These are phyloP conservation scores for Macrostomum lignano DNA, from an alignment of 1,140 invertebrate species.

Conservation along the genomic window DNA sequence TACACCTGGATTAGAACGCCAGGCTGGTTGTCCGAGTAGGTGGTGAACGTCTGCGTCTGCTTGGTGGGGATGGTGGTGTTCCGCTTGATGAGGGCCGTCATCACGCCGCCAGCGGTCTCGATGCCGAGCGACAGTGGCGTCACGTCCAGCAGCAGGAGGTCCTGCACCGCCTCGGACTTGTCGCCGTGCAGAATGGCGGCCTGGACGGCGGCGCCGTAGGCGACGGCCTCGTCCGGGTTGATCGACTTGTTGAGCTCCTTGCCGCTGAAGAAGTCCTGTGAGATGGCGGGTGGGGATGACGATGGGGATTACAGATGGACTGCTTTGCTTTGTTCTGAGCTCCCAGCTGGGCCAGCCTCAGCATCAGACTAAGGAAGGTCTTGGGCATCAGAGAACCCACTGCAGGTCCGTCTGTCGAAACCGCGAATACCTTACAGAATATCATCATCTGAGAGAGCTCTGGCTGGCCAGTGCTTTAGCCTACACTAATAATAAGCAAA, in stretches of 20 bases:
- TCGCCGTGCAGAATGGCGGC: slow-evolving; percentile 59
- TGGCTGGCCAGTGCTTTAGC: too few species aligned
- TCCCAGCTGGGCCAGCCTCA: too few species aligned
- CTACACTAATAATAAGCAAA: too few species aligned
- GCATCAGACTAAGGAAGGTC: too few species aligned
- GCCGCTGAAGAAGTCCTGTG: slow-evolving; percentile 10
- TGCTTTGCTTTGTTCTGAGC: too few species aligned
- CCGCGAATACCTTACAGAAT: too few species aligned
- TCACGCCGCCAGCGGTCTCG: slow-evolving; percentile 79
- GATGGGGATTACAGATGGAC: too few species aligned
- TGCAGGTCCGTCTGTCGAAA: too few species aligned
- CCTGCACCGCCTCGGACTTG: slow-evolving; percentile 64
- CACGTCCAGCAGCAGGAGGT: slow-evolving; percentile 64
- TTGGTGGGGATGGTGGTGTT: slow-evolving; percentile 86
- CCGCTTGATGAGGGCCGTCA: slow-evolving; percentile 73
- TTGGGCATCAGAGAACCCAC: too few species aligned
- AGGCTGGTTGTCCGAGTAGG: slow-evolving; percentile 80
- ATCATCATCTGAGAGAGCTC: too few species aligned
- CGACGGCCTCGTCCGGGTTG: slow-evolving; percentile 32
- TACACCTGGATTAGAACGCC: slow-evolving; percentile 34
- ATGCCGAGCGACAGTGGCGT: slow-evolving; percentile 77
- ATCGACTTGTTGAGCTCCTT: slow-evolving; percentile 8
- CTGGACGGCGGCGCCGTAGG: slow-evolving; percentile 40
- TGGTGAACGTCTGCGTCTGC: slow-evolving; percentile 78
- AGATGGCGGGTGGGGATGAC: too few species aligned